A percentile compares a stretch with the other conserved stretches of the same genome.
Conservation (phyloP, 2,797 vertebrate species). For the Gobio occitaniae region DNA sequence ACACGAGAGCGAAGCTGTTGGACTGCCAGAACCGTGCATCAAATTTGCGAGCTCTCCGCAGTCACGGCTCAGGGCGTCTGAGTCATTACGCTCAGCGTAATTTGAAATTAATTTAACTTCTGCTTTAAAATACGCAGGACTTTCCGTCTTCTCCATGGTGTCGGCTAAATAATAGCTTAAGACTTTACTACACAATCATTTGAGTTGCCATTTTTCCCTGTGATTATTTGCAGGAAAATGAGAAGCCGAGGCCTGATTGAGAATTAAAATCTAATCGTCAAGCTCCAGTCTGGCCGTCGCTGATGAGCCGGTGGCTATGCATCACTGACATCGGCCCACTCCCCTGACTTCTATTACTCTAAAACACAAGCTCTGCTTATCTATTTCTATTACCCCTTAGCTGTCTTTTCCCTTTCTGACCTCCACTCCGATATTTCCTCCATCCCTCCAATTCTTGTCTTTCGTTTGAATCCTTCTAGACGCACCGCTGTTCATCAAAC, state of each 20-base stretch:
- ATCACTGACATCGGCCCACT: slow-evolving; percentile 48
- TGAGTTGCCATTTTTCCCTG: slow-evolving; percentile 35
- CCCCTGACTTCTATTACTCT: slow-evolving; percentile 30
- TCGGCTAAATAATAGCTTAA: slow-evolving; percentile 45
- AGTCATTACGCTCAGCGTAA: slow-evolving; percentile 32
- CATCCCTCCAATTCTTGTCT: slow-evolving; percentile 3
- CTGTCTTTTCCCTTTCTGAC: slow-evolving; percentile 23
- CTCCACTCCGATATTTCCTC: slow-evolving; percentile 14
- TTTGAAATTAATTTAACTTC: slow-evolving; percentile 45
- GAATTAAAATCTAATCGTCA: slow-evolving; percentile 57
- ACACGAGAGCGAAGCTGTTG: slow-evolving; percentile 37
- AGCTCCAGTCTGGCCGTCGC: slow-evolving; percentile 48
- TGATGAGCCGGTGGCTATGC: slow-evolving; percentile 53
- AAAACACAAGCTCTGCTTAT: slow-evolving; percentile 46
- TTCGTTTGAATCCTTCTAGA: slow-evolving; percentile 1
- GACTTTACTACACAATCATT: slow-evolving; percentile 33
- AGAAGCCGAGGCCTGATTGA: slow-evolving; percentile 41
- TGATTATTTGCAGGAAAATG: slow-evolving; percentile 59
- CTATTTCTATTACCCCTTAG: slow-evolving; percentile 40
- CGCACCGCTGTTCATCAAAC: background rate
- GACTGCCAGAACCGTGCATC: slow-evolving; percentile 35
- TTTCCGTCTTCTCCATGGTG: slow-evolving; percentile 19
- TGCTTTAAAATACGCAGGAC: slow-evolving; percentile 33
- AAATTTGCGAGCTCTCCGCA: slow-evolving; percentile 20
- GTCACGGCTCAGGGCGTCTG: slow-evolving; percentile 26